phyloP scores from a whole-genome alignment of 2,113 vertebrate species.

The Picathartes gymnocephalus region DNA sequence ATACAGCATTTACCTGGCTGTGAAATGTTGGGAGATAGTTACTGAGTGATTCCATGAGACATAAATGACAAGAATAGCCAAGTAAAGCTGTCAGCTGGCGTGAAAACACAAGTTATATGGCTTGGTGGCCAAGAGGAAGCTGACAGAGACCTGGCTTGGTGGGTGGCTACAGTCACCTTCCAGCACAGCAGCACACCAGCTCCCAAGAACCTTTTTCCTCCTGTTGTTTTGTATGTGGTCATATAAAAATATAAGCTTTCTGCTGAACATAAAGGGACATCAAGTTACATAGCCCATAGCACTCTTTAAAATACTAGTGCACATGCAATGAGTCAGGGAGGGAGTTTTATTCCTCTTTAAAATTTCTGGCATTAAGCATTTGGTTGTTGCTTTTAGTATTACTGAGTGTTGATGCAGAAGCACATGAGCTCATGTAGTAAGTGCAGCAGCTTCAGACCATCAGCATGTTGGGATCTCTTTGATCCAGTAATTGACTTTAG shows the following conservation, averaged over 20 bases:
- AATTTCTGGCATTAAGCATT: not conserved
- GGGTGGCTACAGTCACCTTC: not conserved
- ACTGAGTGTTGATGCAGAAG: not conserved
- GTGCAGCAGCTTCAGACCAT: not conserved
- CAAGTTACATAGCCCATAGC: not conserved
- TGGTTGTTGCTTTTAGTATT: not conserved
- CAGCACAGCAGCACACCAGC: not conserved
- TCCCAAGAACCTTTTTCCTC: not conserved
- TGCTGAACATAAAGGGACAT: not conserved
- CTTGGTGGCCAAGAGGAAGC: not conserved
- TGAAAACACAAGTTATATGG: rapidly evolving
- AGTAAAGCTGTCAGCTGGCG: not conserved
- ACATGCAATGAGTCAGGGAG: rapidly evolving
- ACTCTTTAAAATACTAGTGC: not conserved
- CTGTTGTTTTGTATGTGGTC: not conserved
- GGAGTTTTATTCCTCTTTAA: not conserved
- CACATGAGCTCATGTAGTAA: too few relatives aligned
- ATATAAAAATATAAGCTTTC: not conserved
- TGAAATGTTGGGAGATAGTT: not conserved
- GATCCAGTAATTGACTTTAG: rapidly evolving
- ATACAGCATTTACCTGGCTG: not conserved
- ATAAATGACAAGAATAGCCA: not conserved
- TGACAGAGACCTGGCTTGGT: not conserved
- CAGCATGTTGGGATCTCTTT: rapidly evolving
- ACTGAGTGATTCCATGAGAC: not conserved